Base-by-base conservation (phyloP, 2,797 vertebrate genomes). In the Rhynchonycteris naso region DNA sequence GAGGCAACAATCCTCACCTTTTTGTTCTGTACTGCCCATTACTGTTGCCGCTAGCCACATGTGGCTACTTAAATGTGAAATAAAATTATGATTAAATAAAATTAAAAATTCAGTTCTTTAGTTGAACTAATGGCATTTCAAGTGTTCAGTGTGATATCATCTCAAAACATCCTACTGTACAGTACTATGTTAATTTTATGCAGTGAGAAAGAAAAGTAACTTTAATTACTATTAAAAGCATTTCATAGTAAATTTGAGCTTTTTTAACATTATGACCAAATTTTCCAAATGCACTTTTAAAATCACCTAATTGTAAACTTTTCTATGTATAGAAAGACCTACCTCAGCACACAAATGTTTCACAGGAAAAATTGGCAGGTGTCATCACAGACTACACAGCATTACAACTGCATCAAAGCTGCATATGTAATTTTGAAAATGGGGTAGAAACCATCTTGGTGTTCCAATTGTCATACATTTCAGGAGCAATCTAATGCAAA, bases 401-500 rank as follows among this genome's bases (percentile, higher is more conserved):
- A 74, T 59, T 82, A 11, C 12, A 71, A n/a, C 58, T 56, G 47
- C 18, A 56, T 80, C 54, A 22, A 71, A 61, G 30, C 61, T 76
- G 12, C 22, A 13, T 7, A 6, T 1, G 16, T 61, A 63, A 83
- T 86, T 92, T 91, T 83, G 65, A 50, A 94, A 94, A 75, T 76
- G 59, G 38, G 14, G 5, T 69, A 28, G 58, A 88, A 86, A 85
- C 54, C n/a, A 79, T 75, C 68, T 75, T 59, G 50, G 85, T 85
- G 80, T 47, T 72, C 33, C 68, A 72, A 58, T 58, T 90, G 80
- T 38, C 69, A 68, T 65, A 30, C 0, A 61, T 68, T 78, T 91
- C 13, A 91, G 61, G 33, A 95, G 65, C 35, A 54, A 87, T 80
- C 68, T 9, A 76, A 84, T 86, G 78, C 61, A 96, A 87, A 90